Evolutionary conservation across 1,140 invertebrate genomes (phyloP), one percentile per base, ranked within the genome.

Genomic region (Apis florea): DNA sequence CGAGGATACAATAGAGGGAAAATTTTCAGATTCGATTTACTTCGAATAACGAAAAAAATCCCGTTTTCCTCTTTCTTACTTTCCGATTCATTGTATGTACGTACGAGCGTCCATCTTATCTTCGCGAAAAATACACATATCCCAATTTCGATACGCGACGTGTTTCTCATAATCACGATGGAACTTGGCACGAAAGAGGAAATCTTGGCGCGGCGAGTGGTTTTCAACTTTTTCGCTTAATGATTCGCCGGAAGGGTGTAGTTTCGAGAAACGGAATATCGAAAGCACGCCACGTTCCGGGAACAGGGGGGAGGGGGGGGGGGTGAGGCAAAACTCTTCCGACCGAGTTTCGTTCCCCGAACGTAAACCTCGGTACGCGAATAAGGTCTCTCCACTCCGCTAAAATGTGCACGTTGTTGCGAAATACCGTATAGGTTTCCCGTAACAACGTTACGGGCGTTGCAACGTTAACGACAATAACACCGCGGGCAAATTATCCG

Each of bases 311-410:
- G 31, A n/a, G 31, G 6, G 31, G 4, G 31, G n/a, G n/a, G n/a
- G n/a, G n/a, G n/a, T n/a, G 31, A 51, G 19, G 2, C 15, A 13
- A 56, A 58, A 68, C 53, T 68, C 40, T 31, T 51, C 24, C 24
- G 78, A 53, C 72, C 63, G 70, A 75, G 79, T 75, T 81, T 66
- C 40, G 64, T 47, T 13, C 13, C 13, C 15, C 15, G 15, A 66
- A 49, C 53, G 63, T 51, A 68, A 75, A 81, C 72, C 31, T 64
- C 26, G 24, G 24, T 10, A 26, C 6, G 49, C 63, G 58, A 47
- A 26, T 56, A 31, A n/a, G 13, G 64, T 67, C 56, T 19, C 64
- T 24, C n/a, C 26, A 58, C 31, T 58, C 19, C 4, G 51, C 11
- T 63, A 24, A 70, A 63, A 31, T 26, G 67, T 68, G n/a, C 19